Base-by-base conservation (phyloP, 2,797 vertebrate genomes). In the Pseudopleuronectes americanus region DNA sequence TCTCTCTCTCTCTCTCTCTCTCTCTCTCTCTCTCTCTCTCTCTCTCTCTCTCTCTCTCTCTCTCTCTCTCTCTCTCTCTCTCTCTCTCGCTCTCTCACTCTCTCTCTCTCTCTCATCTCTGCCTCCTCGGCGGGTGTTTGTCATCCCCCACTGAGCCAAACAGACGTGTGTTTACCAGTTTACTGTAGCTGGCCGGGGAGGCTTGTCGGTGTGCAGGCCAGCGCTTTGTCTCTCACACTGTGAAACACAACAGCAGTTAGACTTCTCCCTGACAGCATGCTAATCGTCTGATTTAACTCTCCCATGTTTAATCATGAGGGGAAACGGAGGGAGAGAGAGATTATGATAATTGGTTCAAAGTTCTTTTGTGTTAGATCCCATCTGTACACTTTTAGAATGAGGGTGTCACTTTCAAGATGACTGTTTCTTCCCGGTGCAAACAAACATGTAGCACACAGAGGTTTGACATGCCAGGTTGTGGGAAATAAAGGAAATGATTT, bases 161-260 rank as follows among this genome's bases (percentile, higher is more conserved):
- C 89, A 91, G 90, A 90, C 87, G 80, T 83, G 86, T 91, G 90
- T 92, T 91, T 93, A 88, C 86, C 72, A 82, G 84, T 88, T 87
- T 85, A 81, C 87, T 93, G 89, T 91, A 85, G 84, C 90, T 83
- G 73, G 86, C 90, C 87, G 13, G 89, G 92, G 91, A 91, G 85
- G 86, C 90, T 92, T 92, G 92, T 92, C 74, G 87, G 77, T 69
- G 84, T 61, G 88, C 84, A 58, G 85, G 87, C 88, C 85, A 81
- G 84, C 81, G 76, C 89, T 88, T 90, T 89, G 86, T 89, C 89
- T 84, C 85, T 92, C 92, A 91, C 91, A 91, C 91, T 92, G 91
- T 90, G 91, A 91, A 92, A 92, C 92, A 92, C 89, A 90, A 88
- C 88, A 89, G 87, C 90, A 86, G 90, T 91, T 90, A 91, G 89